phyloP scores from a whole-genome alignment of 53 echinoderm and acorn worm species.

The Stichopus horrens region DNA sequence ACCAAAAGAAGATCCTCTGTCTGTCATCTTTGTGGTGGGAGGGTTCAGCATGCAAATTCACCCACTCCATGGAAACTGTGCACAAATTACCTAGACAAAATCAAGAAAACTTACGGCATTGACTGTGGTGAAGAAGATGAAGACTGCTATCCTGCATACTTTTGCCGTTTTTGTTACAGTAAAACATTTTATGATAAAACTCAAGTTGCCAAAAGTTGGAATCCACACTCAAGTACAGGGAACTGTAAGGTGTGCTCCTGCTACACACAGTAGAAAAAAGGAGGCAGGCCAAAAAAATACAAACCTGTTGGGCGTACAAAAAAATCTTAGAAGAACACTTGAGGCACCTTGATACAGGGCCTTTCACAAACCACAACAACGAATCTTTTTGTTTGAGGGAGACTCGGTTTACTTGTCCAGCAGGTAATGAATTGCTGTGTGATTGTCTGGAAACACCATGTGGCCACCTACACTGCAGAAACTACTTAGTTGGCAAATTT shows the following conservation, averaged over 20 bases:
- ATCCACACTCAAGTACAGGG: constrained; percentile 8
- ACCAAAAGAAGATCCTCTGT: constrained; percentile 1
- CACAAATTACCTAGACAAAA: neutral
- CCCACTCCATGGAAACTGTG: constrained; percentile 17
- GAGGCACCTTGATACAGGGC: no score
- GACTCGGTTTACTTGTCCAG: no score
- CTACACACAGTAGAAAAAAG: no score
- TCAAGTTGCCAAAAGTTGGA: constrained; percentile 8
- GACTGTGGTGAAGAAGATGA: constrained; percentile 12
- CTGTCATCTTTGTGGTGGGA: neutral
- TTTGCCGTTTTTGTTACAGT: constrained; percentile 13
- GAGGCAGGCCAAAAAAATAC: no score
- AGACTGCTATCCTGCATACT: constrained; percentile 19
- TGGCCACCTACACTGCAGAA: no score
- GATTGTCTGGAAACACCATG: no score
- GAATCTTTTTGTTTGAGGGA: neutral
- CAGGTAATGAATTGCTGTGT: no score
- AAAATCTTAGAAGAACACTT: no score
- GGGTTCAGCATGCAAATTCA: neutral
- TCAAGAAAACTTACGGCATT: constrained; percentile 15
- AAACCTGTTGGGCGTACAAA: no score
- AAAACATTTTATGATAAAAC: neutral
- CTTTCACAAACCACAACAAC: neutral
- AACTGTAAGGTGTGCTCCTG: no score
- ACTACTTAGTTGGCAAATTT: no score